Evolutionary conservation across 2,888 invertebrate genomes (phyloP).

Genomic region (Byasa hedistus): DNA sequence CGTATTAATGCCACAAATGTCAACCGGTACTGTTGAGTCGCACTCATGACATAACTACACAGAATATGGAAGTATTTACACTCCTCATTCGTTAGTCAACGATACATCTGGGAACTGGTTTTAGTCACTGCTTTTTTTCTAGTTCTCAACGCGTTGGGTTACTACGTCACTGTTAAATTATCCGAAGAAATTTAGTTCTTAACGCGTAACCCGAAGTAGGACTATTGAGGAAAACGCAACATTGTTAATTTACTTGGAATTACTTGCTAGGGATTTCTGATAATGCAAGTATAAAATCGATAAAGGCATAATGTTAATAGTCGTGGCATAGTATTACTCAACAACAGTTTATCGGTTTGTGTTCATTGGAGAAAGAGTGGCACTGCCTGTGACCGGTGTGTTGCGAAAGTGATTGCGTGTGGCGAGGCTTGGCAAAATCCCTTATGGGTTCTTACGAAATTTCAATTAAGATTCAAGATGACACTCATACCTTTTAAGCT

Average conservation of each 20-base stretch:
- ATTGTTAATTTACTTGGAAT: too few relatives aligned
- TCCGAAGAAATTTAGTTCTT: neutral
- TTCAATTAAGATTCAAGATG: slow-evolving; percentile 67
- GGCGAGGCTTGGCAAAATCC: slow-evolving; percentile 58
- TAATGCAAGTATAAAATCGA: neutral
- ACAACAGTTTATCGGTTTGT: slow-evolving; percentile 46
- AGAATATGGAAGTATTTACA: slow-evolving; percentile 31
- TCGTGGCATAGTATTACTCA: slow-evolving; percentile 37
- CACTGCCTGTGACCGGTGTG: slow-evolving; percentile 54
- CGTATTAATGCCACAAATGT: slow-evolving; percentile 59
- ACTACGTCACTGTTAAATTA: neutral
- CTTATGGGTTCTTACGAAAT: slow-evolving; percentile 60
- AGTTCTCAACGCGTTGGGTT: neutral
- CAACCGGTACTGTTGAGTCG: slow-evolving; percentile 53
- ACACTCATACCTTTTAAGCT: slow-evolving; percentile 39
- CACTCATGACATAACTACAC: slow-evolving; percentile 50
- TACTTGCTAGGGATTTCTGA: neutral
- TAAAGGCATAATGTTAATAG: slow-evolving; percentile 33
- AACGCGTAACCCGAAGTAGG: neutral
- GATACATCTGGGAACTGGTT: slow-evolving; percentile 29
- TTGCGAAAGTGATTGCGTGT: slow-evolving; percentile 57
- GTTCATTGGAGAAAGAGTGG: slow-evolving; percentile 68
- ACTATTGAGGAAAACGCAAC: too few relatives aligned
- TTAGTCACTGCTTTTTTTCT: slow-evolving; percentile 6
- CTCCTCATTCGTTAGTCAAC: slow-evolving; percentile 26